Percentiles rank a stretch among this genome's conserved stretches.
phyloP scores from a whole-genome alignment of 1,140 invertebrate genomes.

The Gyrodactylus bullatarudis region DNA sequence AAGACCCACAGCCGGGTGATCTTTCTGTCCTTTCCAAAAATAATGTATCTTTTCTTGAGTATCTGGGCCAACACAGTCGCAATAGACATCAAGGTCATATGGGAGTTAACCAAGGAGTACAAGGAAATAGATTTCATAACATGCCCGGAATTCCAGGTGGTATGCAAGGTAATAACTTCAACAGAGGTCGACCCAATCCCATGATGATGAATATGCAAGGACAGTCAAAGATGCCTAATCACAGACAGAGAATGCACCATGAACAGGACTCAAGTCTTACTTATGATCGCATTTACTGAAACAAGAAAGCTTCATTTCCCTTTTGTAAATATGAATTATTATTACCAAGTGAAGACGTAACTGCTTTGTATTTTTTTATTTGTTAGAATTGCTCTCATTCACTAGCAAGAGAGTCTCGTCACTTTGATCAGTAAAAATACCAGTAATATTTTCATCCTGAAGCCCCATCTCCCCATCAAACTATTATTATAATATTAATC shows the following conservation, averaged over 20 bases:
- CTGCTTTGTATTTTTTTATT: too few species aligned
- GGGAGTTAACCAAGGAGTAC: not conserved
- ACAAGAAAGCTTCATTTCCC: not conserved
- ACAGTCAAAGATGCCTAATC: conserved; percentile 1
- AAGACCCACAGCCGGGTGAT: conserved; percentile 45
- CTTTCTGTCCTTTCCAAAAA: not conserved
- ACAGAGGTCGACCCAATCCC: not conserved
- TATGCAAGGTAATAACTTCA: not conserved
- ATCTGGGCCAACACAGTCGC: not conserved
- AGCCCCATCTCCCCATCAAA: too few species aligned
- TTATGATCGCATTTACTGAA: conserved; percentile 1
- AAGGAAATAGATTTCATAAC: not conserved
- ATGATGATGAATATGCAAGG: not conserved
- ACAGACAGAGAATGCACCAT: not conserved
- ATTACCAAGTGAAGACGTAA: too few species aligned
- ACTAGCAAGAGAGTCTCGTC: too few species aligned
- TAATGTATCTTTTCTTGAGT: not conserved
- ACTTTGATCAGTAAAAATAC: too few species aligned
- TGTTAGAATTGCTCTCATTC: too few species aligned
- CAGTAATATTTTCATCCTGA: too few species aligned
- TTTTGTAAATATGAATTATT: too few species aligned
- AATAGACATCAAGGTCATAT: not conserved
- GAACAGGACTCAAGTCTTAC: not conserved
- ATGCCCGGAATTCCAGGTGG: not conserved
- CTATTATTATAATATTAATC: too few species aligned